Conservation (phyloP, 2,113 vertebrate species). For the human region GRCh38 chr18:12890501-12891000, state of each 20-base stretch:
- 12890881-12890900: background rate
- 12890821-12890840: background rate
- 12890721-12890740: too few relatives aligned
- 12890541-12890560: background rate
- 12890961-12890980: background rate
- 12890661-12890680: background rate
- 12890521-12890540: background rate
- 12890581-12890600: background rate
- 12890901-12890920: background rate
- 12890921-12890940: background rate
- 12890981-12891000: background rate
- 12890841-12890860: background rate
- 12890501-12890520: too few relatives aligned
- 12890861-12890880: background rate
- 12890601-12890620: background rate
- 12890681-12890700: background rate
- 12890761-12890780: background rate
- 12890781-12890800: background rate
- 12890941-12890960: background rate
- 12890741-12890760: background rate
- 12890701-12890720: background rate
- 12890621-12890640: background rate
- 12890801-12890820: background rate
- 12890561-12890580: background rate
- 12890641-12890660: background rate